phyloP scores from a whole-genome alignment of 2,113 vertebrate species.

The Benitochromis conjunctus region DNA sequence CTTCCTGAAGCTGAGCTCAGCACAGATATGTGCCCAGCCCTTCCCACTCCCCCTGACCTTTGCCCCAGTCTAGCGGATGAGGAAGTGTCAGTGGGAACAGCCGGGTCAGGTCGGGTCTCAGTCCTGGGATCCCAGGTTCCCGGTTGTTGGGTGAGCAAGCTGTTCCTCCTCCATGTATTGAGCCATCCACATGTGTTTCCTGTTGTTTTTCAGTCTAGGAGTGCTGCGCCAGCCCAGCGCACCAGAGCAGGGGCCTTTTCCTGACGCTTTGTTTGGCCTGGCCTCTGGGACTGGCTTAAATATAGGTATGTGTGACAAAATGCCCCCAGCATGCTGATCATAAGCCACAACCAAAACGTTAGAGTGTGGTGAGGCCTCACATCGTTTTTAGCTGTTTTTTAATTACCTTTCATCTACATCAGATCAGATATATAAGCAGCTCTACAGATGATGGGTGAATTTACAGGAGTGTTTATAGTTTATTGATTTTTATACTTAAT shows the following conservation, averaged over 20 bases:
- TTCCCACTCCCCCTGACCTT: constrained; percentile 32
- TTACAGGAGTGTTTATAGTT: neutral
- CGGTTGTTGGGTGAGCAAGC: constrained; percentile 17
- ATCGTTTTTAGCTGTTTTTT: neutral
- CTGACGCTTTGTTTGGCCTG: constrained; percentile 82
- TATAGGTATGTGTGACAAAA: constrained; percentile 66
- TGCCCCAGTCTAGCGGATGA: constrained; percentile 52
- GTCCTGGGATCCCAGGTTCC: constrained; percentile 35
- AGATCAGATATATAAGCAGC: neutral
- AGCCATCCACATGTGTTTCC: constrained; percentile 87
- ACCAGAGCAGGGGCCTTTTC: constrained; percentile 77
- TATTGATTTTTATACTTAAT: neutral
- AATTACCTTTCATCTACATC: neutral
- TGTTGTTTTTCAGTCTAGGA: constrained; percentile 80
- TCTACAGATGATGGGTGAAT: neutral
- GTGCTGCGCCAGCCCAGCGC: constrained; percentile 55
- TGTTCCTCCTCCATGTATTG: constrained; percentile 57
- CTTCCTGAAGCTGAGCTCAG: constrained; percentile 63
- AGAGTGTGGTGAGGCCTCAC: constrained; percentile 27
- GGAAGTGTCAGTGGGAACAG: constrained; percentile 65
- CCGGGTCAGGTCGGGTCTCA: constrained; percentile 32
- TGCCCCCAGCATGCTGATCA: constrained; percentile 2
- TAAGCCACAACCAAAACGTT: constrained; percentile 39
- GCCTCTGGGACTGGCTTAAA: constrained; percentile 79
- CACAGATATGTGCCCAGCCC: constrained; percentile 23